These are phyloP conservation scores for Acleris cristana DNA, from an alignment of 2,888 invertebrate genomes.

Conservation along the genomic window DNA sequence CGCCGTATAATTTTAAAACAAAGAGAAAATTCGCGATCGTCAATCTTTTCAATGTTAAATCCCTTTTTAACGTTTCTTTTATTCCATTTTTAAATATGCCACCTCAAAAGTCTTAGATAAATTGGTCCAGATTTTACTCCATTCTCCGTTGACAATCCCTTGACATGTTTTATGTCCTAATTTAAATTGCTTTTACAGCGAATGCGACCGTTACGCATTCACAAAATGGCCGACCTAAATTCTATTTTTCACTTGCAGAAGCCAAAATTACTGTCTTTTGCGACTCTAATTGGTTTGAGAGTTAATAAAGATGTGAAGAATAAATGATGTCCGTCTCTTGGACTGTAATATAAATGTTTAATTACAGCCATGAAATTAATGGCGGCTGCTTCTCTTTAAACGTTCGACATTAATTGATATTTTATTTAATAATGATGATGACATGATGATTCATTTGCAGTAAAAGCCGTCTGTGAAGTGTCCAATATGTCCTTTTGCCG, in stretches of 20 bases:
- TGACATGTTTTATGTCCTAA: conserved; percentile 73
- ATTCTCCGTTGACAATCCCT: conserved; percentile 70
- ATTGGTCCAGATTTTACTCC: conserved; percentile 60
- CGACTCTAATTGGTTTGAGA: conserved; percentile 59
- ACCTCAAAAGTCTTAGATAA: conserved; percentile 67
- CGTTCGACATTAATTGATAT: too few species aligned
- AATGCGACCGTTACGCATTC: conserved; percentile 60
- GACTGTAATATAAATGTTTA: conserved; percentile 18
- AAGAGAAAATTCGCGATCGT: conserved; percentile 50
- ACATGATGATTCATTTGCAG: too few species aligned
- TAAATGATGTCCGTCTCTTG: conserved; percentile 35
- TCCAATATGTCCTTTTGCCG: neutral
- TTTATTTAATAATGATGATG: too few species aligned
- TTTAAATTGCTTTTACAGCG: conserved; percentile 68
- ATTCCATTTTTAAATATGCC: conserved; percentile 51
- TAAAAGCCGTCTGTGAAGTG: neutral
- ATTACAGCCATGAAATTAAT: neutral
- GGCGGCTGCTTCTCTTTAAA: neutral
- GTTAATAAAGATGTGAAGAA: conserved; percentile 43
- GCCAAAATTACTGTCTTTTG: conserved; percentile 58
- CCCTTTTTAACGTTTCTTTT: conserved; percentile 56
- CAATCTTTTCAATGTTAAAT: conserved; percentile 60
- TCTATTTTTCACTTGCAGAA: conserved; percentile 64
- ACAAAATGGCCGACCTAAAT: conserved; percentile 54
- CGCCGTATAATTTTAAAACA: conserved; percentile 41